Base-by-base conservation (phyloP, 2,797 vertebrate species). In the Sebastes itinus region DNA sequence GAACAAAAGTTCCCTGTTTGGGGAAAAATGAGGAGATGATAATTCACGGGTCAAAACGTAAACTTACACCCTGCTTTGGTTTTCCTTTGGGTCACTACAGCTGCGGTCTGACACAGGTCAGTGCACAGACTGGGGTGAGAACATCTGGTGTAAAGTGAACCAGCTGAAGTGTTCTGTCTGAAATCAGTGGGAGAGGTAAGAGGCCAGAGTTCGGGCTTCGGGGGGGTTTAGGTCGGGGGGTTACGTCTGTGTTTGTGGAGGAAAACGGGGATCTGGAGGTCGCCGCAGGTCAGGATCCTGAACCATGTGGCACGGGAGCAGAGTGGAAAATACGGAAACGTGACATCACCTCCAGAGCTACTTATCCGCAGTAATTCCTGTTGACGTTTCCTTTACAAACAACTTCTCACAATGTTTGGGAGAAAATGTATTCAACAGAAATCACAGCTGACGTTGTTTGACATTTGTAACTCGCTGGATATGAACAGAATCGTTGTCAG, bases 71-170 rank as follows among this genome's bases (percentile, higher is more conserved):
- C 12, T 56, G 25, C 74, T 74, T 32, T 60, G 70, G 80, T 83
- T 77, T 77, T 85, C 46, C 64, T 78, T 77, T 70, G 69, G 77
- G 83, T 87, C 73, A 64, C 65, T 58, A 7, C 35, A 80, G 85
- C 63, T 64, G 76, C 52, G 61, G 82, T 80, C 55, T 77, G 68
- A 54, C 56, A 58, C 83, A 82, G 80, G 83, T 90, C 90, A 88
- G 5, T 23, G 58, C 81, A 77, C 80, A 89, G 72, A 77, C 73
- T 25, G 4, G 77, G 87, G 56, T 70, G 66, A 65, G 76, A 87
- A 87, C 90, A 89, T 94, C 87, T 89, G 90, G 86, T 79, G 68
- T 89, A 82, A 90, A 91, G 76, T 64, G 78, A 91, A 82, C 75
- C 86, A 88, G 75, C 73, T 90, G 64, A 86, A 84, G 62, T 59